Base-by-base conservation (phyloP, 1,140 invertebrate genomes). In the Stegodyphus mimosarum region DNA sequence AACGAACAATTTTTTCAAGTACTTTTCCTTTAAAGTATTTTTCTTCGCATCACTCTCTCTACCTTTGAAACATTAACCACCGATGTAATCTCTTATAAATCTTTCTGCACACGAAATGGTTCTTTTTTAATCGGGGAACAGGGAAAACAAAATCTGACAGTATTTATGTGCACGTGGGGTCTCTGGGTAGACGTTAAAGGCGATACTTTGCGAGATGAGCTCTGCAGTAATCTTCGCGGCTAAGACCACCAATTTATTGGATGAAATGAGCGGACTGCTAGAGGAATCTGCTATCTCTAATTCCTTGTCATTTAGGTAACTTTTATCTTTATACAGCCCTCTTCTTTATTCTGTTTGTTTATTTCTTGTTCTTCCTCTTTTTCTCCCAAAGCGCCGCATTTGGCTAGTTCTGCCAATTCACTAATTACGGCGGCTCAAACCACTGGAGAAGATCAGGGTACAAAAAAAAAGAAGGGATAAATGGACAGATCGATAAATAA, bases 271-370 rank as follows among this genome's bases (percentile, higher is more conserved):
- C 78, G 55, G 5, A 5, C 69, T 17, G 15, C 50, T 17, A 51
- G 13, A 17, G 50, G 18, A 83, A 67, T 55, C 80, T 74, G 70
- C 70, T 83, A 83, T 83, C 80, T 74, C 80, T 74, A 74, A 83
- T 83, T 83, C 60, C 80, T 83, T 83, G 80, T 83, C 80, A 74
- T 83, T 83, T 83, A 74, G 80, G 71, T 52, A 66, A n/a, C 63
- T 83, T 83, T 83, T 83, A 83, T 83, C 71, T 74, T 33, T 52
- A 33, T 33, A 33, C 33, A 33, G 33, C 33, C 33, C 33, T 33
- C 33, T 33, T 33, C 33, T 33, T 33, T 33, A 33, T 33, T 33
- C 33, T 50, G 64, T 67, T 33, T 64, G 52, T 74, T 74, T 83
- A 64, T 73, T 51, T 55, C 17, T 55, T 70, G 48, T 67, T 83